phyloP scores from a whole-genome alignment of 2,113 vertebrate genomes.

The Bubo bubo region DNA sequence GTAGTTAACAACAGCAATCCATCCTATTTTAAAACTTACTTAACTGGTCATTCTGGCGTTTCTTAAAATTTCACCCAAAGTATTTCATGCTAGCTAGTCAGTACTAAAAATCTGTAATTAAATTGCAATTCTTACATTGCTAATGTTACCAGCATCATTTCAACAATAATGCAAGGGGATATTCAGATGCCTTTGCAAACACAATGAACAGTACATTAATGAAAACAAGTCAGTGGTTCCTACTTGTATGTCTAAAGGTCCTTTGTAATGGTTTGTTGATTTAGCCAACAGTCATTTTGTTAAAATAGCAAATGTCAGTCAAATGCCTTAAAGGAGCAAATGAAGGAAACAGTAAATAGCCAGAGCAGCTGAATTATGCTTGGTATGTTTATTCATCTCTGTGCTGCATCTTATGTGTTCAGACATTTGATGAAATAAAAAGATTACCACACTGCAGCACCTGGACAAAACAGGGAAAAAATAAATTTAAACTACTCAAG shows the following conservation, averaged over 20 bases:
- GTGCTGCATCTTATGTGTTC: neutral
- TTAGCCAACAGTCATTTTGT: neutral
- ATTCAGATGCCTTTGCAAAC: neutral
- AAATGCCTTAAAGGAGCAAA: neutral
- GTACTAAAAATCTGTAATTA: neutral
- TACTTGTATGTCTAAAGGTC: neutral
- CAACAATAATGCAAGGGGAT: neutral
- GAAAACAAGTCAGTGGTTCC: neutral
- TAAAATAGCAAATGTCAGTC: neutral
- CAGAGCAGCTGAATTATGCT: neutral
- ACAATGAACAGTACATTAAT: neutral
- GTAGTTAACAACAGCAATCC: neutral
- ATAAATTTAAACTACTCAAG: neutral
- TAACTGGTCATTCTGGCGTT: neutral
- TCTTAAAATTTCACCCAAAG: neutral
- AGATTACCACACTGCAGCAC: neutral
- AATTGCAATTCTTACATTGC: neutral
- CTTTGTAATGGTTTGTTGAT: constrained; percentile 26
- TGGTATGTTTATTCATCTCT: neutral
- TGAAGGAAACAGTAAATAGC: neutral
- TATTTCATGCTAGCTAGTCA: neutral
- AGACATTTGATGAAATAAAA: neutral
- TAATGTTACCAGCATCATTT: neutral
- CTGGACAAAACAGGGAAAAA: neutral
- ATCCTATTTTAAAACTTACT: neutral